These are phyloP conservation scores for Mesopsocus fuscifrons DNA, from an alignment of 2,888 invertebrate genomes.

Conservation along the genomic window DNA sequence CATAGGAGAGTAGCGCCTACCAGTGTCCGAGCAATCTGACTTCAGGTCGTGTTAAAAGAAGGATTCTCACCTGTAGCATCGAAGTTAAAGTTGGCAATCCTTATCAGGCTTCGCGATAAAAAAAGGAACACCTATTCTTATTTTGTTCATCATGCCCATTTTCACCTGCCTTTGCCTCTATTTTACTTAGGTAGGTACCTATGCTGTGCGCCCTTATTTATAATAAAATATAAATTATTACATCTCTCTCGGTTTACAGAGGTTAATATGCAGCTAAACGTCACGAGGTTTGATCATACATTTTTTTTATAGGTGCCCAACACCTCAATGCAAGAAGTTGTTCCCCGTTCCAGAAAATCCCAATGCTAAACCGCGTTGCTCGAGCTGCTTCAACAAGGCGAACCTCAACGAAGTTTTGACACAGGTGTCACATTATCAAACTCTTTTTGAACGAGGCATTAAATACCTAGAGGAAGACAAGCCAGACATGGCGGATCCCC, in stretches of 20 bases:
- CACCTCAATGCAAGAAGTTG: conserved; percentile 27
- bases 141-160: no score
- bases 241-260: not conserved
- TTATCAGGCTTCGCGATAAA: no score
- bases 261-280: not conserved
- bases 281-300: no score
- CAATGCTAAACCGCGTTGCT: conserved; percentile 27
- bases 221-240: not conserved
- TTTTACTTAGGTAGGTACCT: no score
- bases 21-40: no score
- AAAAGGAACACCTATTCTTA: no score
- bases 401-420: conserved; percentile 27
- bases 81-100: no score
- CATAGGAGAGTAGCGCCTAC: no score
- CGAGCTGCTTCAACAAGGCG: conserved; percentile 30
- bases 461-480: conserved; percentile 19
- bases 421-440: conserved; percentile 28
- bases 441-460: conserved; percentile 28
- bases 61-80: no score
- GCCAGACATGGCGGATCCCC: not conserved
- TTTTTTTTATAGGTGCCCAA: conserved; percentile 32
- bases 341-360: conserved; percentile 28
- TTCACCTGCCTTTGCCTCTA: no score
- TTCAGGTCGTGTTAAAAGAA: no score
- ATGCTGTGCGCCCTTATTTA: no score